A percentile compares a stretch with the other conserved stretches of the same genome.
phyloP scores from a whole-genome alignment of 2,113 vertebrate genomes.

The Calyptomena viridis region DNA sequence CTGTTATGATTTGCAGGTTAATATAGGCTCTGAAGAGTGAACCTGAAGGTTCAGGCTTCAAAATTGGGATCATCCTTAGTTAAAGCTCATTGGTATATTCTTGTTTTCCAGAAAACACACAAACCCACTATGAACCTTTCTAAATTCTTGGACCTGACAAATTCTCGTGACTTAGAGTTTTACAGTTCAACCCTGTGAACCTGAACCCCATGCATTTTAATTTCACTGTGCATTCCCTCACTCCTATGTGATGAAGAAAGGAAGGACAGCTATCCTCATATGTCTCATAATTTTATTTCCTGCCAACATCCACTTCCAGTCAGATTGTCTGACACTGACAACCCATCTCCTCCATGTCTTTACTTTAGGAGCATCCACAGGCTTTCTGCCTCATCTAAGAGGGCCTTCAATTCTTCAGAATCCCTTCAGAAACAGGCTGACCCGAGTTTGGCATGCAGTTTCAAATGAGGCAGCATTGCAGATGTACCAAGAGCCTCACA shows the following conservation, averaged over 20 bases:
- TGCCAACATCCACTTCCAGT: neutral
- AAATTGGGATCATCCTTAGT: neutral
- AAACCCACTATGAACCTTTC: neutral
- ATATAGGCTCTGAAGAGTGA: neutral
- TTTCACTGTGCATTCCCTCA: neutral
- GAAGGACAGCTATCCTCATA: neutral
- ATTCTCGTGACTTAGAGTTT: neutral
- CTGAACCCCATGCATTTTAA: neutral
- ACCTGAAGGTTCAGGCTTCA: neutral
- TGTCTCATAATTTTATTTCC: neutral
- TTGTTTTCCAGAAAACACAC: neutral
- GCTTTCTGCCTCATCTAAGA: neutral
- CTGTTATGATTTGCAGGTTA: neutral
- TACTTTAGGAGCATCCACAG: neutral
- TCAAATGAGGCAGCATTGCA: neutral
- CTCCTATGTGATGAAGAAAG: neutral
- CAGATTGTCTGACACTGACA: neutral
- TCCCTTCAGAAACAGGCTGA: neutral
- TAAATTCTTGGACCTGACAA: neutral
- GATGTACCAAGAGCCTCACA: neutral
- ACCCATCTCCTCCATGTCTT: neutral
- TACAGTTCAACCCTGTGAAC: neutral
- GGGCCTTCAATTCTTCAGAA: neutral
- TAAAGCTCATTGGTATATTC: neutral
- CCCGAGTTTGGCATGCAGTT: rapidly evolving